Evolutionary conservation across 2,888 invertebrate genomes (phyloP).

Genomic region (Harmothoe impar): DNA sequence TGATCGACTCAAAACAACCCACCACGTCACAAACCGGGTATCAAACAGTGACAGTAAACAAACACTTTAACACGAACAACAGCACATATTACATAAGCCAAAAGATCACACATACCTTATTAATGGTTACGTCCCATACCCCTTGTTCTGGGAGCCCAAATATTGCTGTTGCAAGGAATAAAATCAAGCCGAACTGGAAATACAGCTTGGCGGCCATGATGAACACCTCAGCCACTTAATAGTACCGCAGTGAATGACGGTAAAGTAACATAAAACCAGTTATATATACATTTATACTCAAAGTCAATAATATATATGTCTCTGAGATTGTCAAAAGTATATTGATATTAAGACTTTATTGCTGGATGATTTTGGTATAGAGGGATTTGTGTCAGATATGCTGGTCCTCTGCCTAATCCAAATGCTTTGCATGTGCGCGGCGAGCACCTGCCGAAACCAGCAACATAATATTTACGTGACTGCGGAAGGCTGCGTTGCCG

Average conservation of each 20-base stretch:
- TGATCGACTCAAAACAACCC: background rate
- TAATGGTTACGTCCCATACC: constrained; percentile 52
- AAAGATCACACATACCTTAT: constrained; percentile 20
- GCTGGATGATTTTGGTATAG: too few relatives aligned
- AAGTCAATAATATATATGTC: too few relatives aligned
- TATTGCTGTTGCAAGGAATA: background rate
- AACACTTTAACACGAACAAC: background rate
- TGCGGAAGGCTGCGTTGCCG: too few relatives aligned
- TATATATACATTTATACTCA: too few relatives aligned
- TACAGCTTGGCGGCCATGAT: constrained; percentile 12
- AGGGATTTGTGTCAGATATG: too few relatives aligned
- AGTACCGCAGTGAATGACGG: constrained; percentile 28
- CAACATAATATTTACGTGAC: too few relatives aligned
- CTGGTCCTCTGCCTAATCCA: too few relatives aligned
- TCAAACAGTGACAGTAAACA: background rate
- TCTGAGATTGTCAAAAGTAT: too few relatives aligned
- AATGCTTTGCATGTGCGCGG: too few relatives aligned
- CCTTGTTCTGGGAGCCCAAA: constrained; percentile 60
- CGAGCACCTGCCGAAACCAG: too few relatives aligned
- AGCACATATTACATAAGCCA: background rate
- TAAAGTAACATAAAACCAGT: too few relatives aligned
- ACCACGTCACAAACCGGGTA: constrained; percentile 40
- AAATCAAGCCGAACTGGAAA: background rate
- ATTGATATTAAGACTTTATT: too few relatives aligned
- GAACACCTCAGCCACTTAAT: constrained; percentile 34